A percentile compares a stretch with the other conserved stretches of the same genome.
These are phyloP conservation scores for Echinometra lucunter DNA, from an alignment of 53 echinoderm and acorn worm species.

Conservation along the genomic window DNA sequence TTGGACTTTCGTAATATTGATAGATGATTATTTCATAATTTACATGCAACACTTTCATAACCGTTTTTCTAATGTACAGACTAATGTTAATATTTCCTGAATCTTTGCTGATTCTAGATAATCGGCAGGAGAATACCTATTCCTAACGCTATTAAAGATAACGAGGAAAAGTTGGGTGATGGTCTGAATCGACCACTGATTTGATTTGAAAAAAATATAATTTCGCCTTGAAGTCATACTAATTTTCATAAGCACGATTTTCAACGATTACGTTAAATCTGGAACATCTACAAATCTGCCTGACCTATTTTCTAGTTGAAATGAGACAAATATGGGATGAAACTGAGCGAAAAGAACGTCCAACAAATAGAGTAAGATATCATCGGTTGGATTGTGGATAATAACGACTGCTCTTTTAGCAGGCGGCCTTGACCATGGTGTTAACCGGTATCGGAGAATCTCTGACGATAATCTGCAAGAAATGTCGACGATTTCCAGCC, in stretches of 20 bases:
- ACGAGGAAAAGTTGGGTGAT: neutral
- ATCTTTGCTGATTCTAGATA: no score
- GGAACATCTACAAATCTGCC: neutral
- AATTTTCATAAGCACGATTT: neutral
- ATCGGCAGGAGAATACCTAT: no score
- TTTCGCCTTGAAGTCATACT: neutral
- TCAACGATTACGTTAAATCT: neutral
- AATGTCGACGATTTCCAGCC: conserved; percentile 19
- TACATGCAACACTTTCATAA: neutral
- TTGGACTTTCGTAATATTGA: neutral
- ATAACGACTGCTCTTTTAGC: neutral
- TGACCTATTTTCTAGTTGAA: neutral
- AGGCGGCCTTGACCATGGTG: conserved; percentile 23
- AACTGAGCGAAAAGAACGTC: conserved; percentile 20
- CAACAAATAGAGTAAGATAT: conserved; percentile 42
- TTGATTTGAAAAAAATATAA: neutral
- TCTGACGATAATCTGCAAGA: conserved; percentile 38
- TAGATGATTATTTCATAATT: neutral
- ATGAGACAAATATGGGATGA: neutral
- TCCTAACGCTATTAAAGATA: neutral
- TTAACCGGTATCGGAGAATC: conserved; percentile 39
- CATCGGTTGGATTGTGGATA: conserved; percentile 30
- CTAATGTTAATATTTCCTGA: no score
- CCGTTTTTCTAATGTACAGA: no score
- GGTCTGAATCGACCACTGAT: neutral